phyloP scores from a whole-genome alignment of 1,140 invertebrate genomes.

The Eumaeus atala region DNA sequence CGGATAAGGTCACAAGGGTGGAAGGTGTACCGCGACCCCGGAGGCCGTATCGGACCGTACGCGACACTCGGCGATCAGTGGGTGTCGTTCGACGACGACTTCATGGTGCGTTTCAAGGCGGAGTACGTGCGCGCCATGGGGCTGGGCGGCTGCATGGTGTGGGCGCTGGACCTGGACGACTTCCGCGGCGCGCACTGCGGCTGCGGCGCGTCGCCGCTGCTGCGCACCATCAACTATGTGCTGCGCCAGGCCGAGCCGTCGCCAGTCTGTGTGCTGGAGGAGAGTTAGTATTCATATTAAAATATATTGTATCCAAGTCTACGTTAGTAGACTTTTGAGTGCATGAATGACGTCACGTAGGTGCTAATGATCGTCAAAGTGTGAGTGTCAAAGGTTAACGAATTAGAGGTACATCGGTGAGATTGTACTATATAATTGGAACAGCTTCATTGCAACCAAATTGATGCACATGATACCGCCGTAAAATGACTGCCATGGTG shows the following conservation, averaged over 20 bases:
- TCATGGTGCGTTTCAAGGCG: conserved; percentile 82
- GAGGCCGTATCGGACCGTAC: conserved; percentile 84
- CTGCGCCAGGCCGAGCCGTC: conserved; percentile 68
- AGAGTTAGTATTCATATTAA: conserved; percentile 49
- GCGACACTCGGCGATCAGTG: conserved; percentile 85
- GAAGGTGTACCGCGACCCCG: conserved; percentile 79
- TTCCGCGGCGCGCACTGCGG: conserved; percentile 82
- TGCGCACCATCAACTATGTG: conserved; percentile 79
- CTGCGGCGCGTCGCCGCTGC: conserved; percentile 86
- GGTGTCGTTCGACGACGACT: conserved; percentile 89
- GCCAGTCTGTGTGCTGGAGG: conserved; percentile 50
- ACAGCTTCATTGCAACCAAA: too few species aligned
- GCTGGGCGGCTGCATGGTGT: conserved; percentile 90
- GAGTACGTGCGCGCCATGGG: conserved; percentile 84
- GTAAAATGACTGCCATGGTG: too few species aligned
- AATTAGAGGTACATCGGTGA: too few species aligned
- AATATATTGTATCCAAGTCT: too few species aligned
- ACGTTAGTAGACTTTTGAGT: too few species aligned
- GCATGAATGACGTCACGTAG: too few species aligned
- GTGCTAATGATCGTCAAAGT: too few species aligned
- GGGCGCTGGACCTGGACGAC: conserved; percentile 86
- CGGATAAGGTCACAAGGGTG: conserved; percentile 79
- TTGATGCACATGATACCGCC: too few species aligned
- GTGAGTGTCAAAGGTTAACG: too few species aligned
- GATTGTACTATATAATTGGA: too few species aligned